A percentile compares a stretch with the other conserved stretches of the same genome.
phyloP scores from a whole-genome alignment of 53 echinoderm and acorn worm species.

The Paracentrotus lividus region DNA sequence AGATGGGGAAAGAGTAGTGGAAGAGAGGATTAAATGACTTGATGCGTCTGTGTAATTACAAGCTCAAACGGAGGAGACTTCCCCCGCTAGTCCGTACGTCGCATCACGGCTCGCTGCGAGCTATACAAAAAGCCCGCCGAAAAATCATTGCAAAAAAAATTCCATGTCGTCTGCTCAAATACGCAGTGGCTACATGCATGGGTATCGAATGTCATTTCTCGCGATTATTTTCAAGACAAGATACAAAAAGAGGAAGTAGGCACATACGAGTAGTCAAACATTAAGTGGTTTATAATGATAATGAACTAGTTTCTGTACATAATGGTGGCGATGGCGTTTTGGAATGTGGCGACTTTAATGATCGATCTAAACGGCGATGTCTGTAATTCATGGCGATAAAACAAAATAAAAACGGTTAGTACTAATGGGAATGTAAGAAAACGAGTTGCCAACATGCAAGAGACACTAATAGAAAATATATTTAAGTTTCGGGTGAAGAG shows the following conservation, averaged over 20 bases:
- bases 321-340: not conserved
- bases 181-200: constrained; percentile 30
- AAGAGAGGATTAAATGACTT: constrained; percentile 47
- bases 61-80: not conserved
- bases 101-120: constrained; percentile 22
- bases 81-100: not conserved
- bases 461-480: not conserved
- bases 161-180: constrained; percentile 24
- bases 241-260: not conserved
- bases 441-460: not conserved
- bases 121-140: constrained; percentile 17
- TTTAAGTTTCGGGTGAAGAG: not conserved
- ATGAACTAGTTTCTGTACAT: constrained; percentile 1
- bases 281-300: constrained; percentile 38
- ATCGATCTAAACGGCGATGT: constrained; percentile 2
- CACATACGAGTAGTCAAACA: not conserved
- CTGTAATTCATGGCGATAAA: not conserved
- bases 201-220: constrained; percentile 23
- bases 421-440: not conserved
- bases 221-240: constrained; percentile 18
- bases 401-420: not conserved
- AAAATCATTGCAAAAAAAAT: constrained; percentile 27
- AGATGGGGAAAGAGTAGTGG: constrained; percentile 13
- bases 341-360: constrained; percentile 21
- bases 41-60: constrained; percentile 46